Evolutionary conservation across 1,140 invertebrate species (phyloP).

Genomic region (Teleogryllus occipitalis): DNA sequence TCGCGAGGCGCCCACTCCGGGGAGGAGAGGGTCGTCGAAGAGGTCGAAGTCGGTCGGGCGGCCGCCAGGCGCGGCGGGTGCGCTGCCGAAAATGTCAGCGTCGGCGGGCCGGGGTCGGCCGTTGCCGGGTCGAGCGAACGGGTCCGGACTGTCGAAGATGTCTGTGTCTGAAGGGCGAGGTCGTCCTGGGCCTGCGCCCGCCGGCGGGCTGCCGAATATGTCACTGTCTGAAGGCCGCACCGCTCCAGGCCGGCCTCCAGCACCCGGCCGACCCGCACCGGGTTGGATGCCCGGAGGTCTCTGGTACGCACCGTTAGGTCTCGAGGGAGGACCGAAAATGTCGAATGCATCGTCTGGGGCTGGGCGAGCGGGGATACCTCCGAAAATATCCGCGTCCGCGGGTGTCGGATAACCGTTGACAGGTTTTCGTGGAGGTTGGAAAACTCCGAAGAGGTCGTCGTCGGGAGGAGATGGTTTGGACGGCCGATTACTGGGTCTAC

Average conservation of each 20-base stretch:
- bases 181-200: background rate
- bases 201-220: background rate
- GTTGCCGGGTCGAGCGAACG: background rate
- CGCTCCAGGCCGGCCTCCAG: constrained; percentile 16
- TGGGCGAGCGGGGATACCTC: too few species aligned
- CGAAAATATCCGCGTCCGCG: too few species aligned
- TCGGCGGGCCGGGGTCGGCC: too few species aligned
- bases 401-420: too few species aligned
- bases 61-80: too few species aligned
- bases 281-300: background rate
- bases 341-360: too few species aligned
- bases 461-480: too few species aligned
- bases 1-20: background rate
- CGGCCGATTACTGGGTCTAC: too few species aligned
- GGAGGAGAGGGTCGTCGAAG: background rate
- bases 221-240: background rate
- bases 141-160: background rate
- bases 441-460: too few species aligned
- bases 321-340: too few species aligned
- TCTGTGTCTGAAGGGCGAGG: background rate
- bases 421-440: too few species aligned
- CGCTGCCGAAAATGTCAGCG: background rate
- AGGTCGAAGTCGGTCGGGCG: background rate
- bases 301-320: background rate
- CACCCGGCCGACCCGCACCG: constrained; percentile 16